Base-by-base conservation (phyloP, 2,113 vertebrate genomes). In the Laterallus jamaicensis region DNA sequence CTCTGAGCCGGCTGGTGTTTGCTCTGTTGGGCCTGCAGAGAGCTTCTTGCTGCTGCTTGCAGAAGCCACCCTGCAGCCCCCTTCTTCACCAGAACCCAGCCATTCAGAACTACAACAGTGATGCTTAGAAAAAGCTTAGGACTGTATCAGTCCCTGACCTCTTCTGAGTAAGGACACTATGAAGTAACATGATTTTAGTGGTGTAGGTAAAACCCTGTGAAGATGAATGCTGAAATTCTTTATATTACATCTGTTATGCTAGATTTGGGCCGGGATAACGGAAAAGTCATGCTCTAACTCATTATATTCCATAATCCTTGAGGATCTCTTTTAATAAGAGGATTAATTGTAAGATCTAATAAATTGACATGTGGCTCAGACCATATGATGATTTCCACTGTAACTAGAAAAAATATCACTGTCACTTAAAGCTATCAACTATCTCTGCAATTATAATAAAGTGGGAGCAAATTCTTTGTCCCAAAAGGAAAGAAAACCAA, bases 321-420 rank as follows among this genome's bases (percentile, higher is more conserved):
- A 76, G 74, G 52, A 82, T 93, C 82, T 85, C 62, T 75, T 76
- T 29, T 91, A 94, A 79, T 91, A 90, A 94, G 88, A 94, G 79
- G 88, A 96, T 94, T 94, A 93, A 95, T 94, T 92, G 44, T 71
- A 54, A 60, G 74, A 85, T 49, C 54, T 85, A 78, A 25, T 93
- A 89, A 91, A 35, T 76, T 79, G 60, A 49, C 85, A 54, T 76
- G 70, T 78, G 74, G 32, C 74, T 90, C 62, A 82, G 29, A 82
- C 64, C 74, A 91, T 44, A 37, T 37, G 12, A 68, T 47, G 55
- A 60, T 59, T 94, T 94, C 78, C 76, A 32, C 55, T 80, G 16
- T 70, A 91, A 90, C 74, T 62, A 75, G 90, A 91, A 69, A 58
- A 63, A 92, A 37, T 63, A 92, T 81, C 75, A 75, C 52, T 68